These are phyloP conservation scores for Tachina grossa DNA, from an alignment of 2,888 invertebrate genomes.

Conservation along the genomic window DNA sequence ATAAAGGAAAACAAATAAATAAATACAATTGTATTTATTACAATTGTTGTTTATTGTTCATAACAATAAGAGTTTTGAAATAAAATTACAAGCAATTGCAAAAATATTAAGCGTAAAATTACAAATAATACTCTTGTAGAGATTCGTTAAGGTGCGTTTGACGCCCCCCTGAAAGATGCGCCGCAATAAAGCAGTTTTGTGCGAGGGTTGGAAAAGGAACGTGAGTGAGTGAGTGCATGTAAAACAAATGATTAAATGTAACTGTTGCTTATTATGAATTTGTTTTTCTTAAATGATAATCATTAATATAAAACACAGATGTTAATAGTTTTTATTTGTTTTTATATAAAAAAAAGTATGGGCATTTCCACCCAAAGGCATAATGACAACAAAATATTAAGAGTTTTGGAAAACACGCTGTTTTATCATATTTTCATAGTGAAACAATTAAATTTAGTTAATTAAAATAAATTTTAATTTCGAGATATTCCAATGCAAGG, in stretches of 20 bases:
- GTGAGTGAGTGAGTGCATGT: conserved; percentile 1
- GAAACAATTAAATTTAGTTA: no score
- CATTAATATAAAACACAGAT: conserved; percentile 59
- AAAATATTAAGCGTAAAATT: conserved; percentile 76
- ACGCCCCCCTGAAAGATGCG: background rate
- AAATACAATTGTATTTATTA: conserved; percentile 65
- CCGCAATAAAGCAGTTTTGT: background rate
- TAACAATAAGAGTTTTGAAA: conserved; percentile 9
- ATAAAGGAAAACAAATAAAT: conserved; percentile 63
- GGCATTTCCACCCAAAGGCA: no score
- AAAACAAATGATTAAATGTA: conserved; percentile 23
- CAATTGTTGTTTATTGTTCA: conserved; percentile 36
- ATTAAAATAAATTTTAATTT: no score
- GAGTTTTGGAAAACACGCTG: no score
- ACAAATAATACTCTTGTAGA: conserved; percentile 76
- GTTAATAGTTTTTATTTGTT: background rate
- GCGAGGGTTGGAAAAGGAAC: conserved; percentile 18
- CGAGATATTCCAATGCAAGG: no score
- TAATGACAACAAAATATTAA: no score
- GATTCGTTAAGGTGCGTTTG: conserved; percentile 75
- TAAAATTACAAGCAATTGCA: conserved; percentile 47
- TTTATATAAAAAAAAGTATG: background rate
- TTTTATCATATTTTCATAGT: no score
- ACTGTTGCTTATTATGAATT: conserved; percentile 63
- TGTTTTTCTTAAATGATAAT: conserved; percentile 33